Evolutionary conservation across 2,888 invertebrate species (phyloP).

Genomic region (Cheilosia urbana): DNA sequence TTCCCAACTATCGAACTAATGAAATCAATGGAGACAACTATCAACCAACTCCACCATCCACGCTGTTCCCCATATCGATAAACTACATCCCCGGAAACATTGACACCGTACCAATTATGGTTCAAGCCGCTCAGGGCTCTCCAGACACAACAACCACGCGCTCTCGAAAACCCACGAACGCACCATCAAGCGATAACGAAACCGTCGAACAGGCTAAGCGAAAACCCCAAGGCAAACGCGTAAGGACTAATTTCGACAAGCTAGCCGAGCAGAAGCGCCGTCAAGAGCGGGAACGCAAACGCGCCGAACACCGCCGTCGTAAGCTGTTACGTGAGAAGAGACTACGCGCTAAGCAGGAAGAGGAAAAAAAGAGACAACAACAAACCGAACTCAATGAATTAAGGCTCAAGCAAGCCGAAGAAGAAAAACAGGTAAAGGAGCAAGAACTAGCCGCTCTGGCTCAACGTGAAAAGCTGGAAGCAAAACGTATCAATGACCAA

Average conservation of each 20-base stretch:
- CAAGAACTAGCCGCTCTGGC: conserved; percentile 35
- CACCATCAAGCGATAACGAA: conserved; percentile 63
- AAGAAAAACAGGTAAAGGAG: conserved; percentile 73
- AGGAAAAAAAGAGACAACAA: conserved; percentile 71
- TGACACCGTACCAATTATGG: conserved; percentile 61
- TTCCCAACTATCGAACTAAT: conserved; percentile 60
- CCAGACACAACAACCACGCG: conserved; percentile 62
- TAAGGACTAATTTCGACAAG: conserved; percentile 49
- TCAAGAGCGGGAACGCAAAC: conserved; percentile 67
- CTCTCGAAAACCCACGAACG: conserved; percentile 53
- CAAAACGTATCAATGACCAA: conserved; percentile 10
- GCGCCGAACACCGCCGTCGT: conserved; percentile 67
- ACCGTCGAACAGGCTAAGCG: conserved; percentile 48
- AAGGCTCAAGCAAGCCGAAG: conserved; percentile 77
- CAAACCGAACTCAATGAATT: conserved; percentile 77
- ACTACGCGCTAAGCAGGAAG: conserved; percentile 71
- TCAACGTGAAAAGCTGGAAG: conserved; percentile 50
- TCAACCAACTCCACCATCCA: conserved; percentile 25
- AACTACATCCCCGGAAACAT: conserved; percentile 52
- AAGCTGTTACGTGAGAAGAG: conserved; percentile 44
- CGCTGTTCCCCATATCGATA: conserved; percentile 35
- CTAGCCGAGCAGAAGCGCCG: conserved; percentile 55
- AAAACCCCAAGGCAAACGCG: conserved; percentile 34
- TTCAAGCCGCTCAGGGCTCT: conserved; percentile 78
- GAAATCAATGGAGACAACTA: conserved; percentile 48